Percentiles rank a stretch among this genome's conserved stretches.
Conservation (phyloP, 2,888 invertebrate species). For the Ectemnius cavifrons region DNA sequence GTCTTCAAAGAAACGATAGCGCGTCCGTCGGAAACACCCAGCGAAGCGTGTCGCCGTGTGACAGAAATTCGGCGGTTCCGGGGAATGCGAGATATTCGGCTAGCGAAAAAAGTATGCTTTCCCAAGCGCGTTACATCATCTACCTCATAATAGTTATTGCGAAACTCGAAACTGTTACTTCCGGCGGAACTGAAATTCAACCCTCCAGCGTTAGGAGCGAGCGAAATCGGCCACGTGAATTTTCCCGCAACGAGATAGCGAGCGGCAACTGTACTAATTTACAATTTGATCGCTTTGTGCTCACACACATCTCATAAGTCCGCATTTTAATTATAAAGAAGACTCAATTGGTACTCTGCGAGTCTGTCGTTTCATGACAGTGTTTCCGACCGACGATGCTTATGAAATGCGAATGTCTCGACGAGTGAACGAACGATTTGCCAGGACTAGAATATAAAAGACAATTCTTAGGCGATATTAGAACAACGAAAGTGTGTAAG, state of each 20-base stretch:
- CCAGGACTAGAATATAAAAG: conserved; percentile 46
- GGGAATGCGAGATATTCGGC: too few relatives aligned
- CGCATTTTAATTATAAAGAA: too few relatives aligned
- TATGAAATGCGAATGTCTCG: conserved; percentile 49
- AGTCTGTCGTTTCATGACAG: too few relatives aligned
- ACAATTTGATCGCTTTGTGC: too few relatives aligned
- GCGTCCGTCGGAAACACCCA: conserved; percentile 55
- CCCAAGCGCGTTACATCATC: conserved; percentile 46
- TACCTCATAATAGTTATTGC: conserved; percentile 35
- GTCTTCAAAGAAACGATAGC: conserved; percentile 31
- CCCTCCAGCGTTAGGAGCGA: conserved; percentile 30
- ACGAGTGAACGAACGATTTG: conserved; percentile 48
- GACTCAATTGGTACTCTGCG: too few relatives aligned
- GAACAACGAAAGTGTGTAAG: conserved; percentile 18
- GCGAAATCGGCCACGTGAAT: conserved; percentile 38
- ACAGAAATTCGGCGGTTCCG: too few relatives aligned
- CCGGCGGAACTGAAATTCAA: conserved; percentile 60
- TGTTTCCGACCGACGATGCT: conserved; percentile 10
- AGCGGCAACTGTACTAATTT: too few relatives aligned
- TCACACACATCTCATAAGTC: too few relatives aligned
- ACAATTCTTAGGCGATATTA: conserved; percentile 35
- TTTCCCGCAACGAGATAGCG: conserved; percentile 22
- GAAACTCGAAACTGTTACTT: conserved; percentile 44
- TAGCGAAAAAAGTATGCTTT: conserved; percentile 14
- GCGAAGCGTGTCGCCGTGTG: not conserved